Evolutionary conservation across 2,888 invertebrate genomes (phyloP).

Genomic region (Scrobipalpa costella): DNA sequence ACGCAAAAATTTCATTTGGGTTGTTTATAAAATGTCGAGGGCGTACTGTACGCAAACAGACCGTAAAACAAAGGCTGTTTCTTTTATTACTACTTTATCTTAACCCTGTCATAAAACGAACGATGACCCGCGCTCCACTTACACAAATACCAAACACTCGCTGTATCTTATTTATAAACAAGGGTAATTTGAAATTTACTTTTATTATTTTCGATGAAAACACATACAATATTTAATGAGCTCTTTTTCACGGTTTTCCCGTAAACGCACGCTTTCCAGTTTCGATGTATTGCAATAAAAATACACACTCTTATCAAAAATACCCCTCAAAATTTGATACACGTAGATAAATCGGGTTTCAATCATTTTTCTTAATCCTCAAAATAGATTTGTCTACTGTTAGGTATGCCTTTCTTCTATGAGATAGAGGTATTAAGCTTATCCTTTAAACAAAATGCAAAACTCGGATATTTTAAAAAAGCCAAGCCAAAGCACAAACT

Average conservation of each 20-base stretch:
- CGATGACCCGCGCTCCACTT: not conserved
- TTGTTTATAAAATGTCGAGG: not conserved
- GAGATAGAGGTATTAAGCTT: not conserved
- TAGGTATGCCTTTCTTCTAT: too few species aligned
- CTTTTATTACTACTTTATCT: slow-evolving; percentile 2
- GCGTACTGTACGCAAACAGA: not conserved
- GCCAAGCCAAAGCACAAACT: not conserved
- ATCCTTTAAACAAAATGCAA: not conserved
- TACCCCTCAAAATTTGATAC: too few species aligned
- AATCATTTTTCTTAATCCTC: too few species aligned
- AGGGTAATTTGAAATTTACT: not conserved
- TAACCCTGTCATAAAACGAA: slow-evolving; percentile 10
- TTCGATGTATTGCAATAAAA: too few species aligned
- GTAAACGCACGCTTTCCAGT: too few species aligned
- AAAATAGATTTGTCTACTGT: too few species aligned
- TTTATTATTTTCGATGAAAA: too few species aligned
- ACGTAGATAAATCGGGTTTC: too few species aligned
- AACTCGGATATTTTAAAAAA: not conserved
- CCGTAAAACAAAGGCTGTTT: not conserved
- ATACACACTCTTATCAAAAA: too few species aligned
- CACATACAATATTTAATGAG: too few species aligned
- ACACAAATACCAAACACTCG: too few species aligned
- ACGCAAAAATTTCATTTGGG: not conserved
- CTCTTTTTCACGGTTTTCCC: too few species aligned
- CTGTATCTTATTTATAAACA: not conserved